phyloP scores from a whole-genome alignment of 2,888 invertebrate species.

The Matsumyia berberina region DNA sequence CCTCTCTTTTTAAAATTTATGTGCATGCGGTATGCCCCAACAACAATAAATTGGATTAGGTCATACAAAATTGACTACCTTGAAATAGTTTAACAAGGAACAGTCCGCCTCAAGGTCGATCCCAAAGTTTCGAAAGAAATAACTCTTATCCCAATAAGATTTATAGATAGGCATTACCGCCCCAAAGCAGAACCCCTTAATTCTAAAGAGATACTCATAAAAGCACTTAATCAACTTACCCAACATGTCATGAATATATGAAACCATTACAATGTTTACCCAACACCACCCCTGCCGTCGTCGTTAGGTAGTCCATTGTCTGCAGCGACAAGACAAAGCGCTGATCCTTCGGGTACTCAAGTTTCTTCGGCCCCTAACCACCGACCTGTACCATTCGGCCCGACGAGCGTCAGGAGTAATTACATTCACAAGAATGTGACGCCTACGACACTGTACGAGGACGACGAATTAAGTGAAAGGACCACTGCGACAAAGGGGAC shows the following conservation, averaged over 20 bases:
- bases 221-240: constrained; percentile 72
- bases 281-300: constrained; percentile 35
- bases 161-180: constrained; percentile 39
- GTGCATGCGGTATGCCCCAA: not conserved
- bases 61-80: constrained; percentile 30
- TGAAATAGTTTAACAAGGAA: constrained; percentile 27
- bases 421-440: constrained; percentile 63
- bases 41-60: constrained; percentile 21
- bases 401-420: constrained; percentile 45
- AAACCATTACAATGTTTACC: constrained; percentile 69
- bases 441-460: constrained; percentile 32
- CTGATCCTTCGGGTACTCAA: constrained; percentile 59
- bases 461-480: constrained; percentile 28
- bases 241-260: constrained; percentile 70
- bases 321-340: constrained; percentile 61
- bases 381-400: constrained; percentile 27
- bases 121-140: constrained; percentile 50
- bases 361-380: constrained; percentile 42
- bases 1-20: constrained; percentile 3
- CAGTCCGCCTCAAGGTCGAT: constrained; percentile 11
- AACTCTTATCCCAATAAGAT: constrained; percentile 55
- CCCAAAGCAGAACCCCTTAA: constrained; percentile 46
- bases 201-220: constrained; percentile 69
- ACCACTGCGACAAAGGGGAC: not conserved
- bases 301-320: constrained; percentile 44